Conservation (phyloP, 2,113 vertebrate species). For the Leucoraja erinaceus region DNA sequence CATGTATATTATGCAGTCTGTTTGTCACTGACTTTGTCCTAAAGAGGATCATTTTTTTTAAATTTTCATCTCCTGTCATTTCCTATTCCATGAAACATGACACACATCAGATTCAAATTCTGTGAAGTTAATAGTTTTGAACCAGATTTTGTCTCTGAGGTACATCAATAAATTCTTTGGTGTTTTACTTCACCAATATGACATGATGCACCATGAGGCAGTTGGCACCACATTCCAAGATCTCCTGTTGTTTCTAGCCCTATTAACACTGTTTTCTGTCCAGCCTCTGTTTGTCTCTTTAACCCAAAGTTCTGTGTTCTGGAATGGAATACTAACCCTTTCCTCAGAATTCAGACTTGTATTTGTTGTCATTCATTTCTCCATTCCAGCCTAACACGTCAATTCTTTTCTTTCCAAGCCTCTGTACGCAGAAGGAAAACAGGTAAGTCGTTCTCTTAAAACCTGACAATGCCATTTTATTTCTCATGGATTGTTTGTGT, state of each 20-base stretch:
- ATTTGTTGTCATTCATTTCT: constrained; percentile 13
- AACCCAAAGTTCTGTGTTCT: constrained; percentile 14
- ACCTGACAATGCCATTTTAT: constrained; percentile 40
- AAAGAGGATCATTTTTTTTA: background rate
- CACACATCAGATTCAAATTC: background rate
- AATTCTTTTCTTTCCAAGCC: constrained; percentile 74
- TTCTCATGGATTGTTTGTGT: background rate
- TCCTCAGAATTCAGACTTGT: constrained; percentile 17
- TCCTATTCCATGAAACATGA: background rate
- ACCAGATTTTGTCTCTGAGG: background rate
- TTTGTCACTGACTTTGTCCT: background rate
- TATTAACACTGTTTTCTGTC: constrained; percentile 2
- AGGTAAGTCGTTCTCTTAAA: constrained; percentile 74
- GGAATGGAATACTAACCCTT: constrained; percentile 2
- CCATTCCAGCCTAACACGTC: constrained; percentile 23
- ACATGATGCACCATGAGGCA: constrained; percentile 2
- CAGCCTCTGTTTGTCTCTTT: background rate
- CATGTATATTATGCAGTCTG: background rate
- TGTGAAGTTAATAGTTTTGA: background rate
- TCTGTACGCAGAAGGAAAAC: constrained; percentile 94
- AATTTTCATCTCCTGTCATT: background rate
- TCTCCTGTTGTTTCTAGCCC: background rate
- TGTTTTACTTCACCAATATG: background rate
- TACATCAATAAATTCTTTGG: background rate
- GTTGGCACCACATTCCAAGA: background rate